Evolutionary conservation across 2,888 invertebrate species (phyloP), one percentile per base, ranked within the genome.

Genomic region (Strigamia transsilvanica): DNA sequence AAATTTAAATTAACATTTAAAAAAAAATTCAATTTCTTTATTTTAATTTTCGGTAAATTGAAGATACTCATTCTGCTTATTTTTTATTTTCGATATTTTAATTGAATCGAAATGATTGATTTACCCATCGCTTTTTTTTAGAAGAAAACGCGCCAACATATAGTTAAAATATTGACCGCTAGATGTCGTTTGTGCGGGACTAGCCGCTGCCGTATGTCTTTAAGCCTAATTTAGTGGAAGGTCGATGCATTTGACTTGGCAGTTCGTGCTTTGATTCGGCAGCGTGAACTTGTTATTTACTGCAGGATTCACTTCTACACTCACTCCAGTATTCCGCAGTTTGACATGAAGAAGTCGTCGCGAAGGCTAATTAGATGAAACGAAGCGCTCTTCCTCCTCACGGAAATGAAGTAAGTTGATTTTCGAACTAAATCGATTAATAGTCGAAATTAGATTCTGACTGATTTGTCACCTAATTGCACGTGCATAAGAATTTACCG

Each of bases 211-310:
- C 61, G 18, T 61, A 61, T 61, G 61, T 61, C 9, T 61, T 42
- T 61, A 61, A 61, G 61, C 61, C 61, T 61, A 61, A 61, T 61
- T 61, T 61, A 61, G 61, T 61, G 21, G 61, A 61, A 18, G 61
- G 61, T 61, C 61, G 61, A 61, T 61, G 61, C 61, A 23, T 61
- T 61, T 61, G 61, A 61, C 61, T 61, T 61, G 61, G 61, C 61
- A 61, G 18, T 61, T 61, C 61, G 61, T 61, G 61, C 61, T 61
- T 61, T 61, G 61, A 61, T 21, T 61, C 61, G 18, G 61, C 61
- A 61, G 61, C 18, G 61, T 61, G 61, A 61, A 61, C 61, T 61
- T 61, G 61, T 61, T 23, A 61, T 61, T 61, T 61, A 61, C 21
- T 23, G 18, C 23, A 23, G 61, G 61, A 61, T 61, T 61, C 61